Conservation (phyloP, 1,140 invertebrate species). For the Procambarus clarkii region DNA sequence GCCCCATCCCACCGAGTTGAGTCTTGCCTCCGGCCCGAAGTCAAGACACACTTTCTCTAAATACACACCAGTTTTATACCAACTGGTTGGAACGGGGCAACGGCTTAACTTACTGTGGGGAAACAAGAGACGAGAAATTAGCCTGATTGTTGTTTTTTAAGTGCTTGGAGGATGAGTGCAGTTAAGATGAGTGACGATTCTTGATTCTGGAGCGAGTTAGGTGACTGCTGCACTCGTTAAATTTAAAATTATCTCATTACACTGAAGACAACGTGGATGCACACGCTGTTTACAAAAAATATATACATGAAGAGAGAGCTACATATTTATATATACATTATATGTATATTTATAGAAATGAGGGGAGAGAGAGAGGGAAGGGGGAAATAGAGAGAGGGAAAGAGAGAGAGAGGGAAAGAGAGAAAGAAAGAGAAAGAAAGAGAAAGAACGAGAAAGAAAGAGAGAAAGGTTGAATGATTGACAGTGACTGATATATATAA, state of each 20-base stretch:
- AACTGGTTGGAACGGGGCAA: neutral
- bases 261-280: slow-evolving; percentile 2
- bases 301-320: neutral
- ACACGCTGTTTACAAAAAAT: no score
- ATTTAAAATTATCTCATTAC: slow-evolving; percentile 27
- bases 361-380: neutral
- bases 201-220: neutral
- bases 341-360: no score
- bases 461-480: neutral
- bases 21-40: no score
- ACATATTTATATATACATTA: no score
- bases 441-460: neutral
- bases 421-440: neutral
- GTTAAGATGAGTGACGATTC: slow-evolving; percentile 26
- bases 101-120: slow-evolving; percentile 15
- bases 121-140: slow-evolving; percentile 44
- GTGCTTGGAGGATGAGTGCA: slow-evolving; percentile 46
- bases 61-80: neutral
- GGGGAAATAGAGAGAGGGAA: slow-evolving; percentile 21
- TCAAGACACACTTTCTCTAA: no score
- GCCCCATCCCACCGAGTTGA: neutral
- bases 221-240: slow-evolving; percentile 33
- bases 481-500: neutral
- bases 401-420: slow-evolving; percentile 10
- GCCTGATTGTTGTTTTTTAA: slow-evolving; percentile 60